Base-by-base conservation (phyloP, 2,888 invertebrate genomes). In the Liopterus haemorrhoidalis region DNA sequence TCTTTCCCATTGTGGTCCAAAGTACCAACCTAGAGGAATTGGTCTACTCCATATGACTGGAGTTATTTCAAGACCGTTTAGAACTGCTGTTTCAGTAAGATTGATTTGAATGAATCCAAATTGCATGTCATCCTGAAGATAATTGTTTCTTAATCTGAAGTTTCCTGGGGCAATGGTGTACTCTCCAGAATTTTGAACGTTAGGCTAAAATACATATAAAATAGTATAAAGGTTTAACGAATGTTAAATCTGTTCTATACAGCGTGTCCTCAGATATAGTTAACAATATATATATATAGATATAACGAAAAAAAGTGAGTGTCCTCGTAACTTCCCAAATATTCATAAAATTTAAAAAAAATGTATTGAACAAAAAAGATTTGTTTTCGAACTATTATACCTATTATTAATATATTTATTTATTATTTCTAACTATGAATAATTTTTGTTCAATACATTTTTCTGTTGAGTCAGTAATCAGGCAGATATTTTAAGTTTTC, bases 21-120 rank as follows among this genome's bases (percentile, higher is more conserved):
- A 92, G 65, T 94, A 95, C 94, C 94, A 95, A 1, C 77, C 91
- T 8, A 95, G 70, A 2, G 95, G 94, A 51, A 95, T 85, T 0
- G 94, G 92, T 46, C 83, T 78, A 60, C 91, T 91, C 94, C 94
- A 95, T 8, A 95, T 72, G 0, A 85, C 74, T 1, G 66, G 66
- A 2, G 60, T 65, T 18, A 68, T 57, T 46, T 56, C 50, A 20
- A 59, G 53, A 36, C 56, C 46, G 3, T 36, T 49, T 4, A 48
- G 40, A 31, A 48, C 46, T 12, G 41, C 32, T n/a, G 90, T 85
- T 33, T 85, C 82, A 0, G 90, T 90, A 49, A 93, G 68, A 66
- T 91, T 92, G 46, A 93, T 87, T 65, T 85, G 87, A 37, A 91
- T 71, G 58, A 90, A 91, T 27, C 90, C 93, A 61, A 90, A 91